A percentile compares a stretch with the other conserved stretches of the same genome.
Conservation (phyloP, 2,797 vertebrate species). For the Tauraco hartlaubi region DNA sequence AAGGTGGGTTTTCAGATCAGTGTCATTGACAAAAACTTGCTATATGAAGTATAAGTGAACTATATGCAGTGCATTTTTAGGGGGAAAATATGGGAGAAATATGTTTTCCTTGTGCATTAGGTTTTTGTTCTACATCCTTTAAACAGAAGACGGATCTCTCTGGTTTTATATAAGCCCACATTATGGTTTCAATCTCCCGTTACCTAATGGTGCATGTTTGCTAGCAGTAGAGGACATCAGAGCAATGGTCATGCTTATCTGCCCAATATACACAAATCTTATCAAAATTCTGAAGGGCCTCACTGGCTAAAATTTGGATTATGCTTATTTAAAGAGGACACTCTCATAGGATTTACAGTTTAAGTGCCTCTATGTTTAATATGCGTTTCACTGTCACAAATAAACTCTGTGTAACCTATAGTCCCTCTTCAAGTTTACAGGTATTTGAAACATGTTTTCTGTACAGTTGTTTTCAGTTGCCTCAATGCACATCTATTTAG, state of each 20-base stretch:
- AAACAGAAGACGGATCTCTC: neutral
- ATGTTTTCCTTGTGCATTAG: neutral
- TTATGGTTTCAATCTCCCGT: neutral
- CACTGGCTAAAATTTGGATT: neutral
- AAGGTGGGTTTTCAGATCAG: conserved; percentile 61
- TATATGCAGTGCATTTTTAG: neutral
- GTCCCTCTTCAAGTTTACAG: neutral
- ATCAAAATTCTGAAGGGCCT: neutral
- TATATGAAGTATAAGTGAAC: neutral
- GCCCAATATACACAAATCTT: neutral
- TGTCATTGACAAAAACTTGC: conserved; percentile 11
- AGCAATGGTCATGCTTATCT: neutral
- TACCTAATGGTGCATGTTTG: neutral
- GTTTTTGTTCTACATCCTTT: neutral
- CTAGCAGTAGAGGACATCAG: neutral
- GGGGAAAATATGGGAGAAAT: neutral
- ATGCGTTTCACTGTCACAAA: neutral
- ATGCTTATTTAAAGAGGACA: neutral
- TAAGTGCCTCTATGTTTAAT: neutral
- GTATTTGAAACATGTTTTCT: neutral
- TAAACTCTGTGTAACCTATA: neutral
- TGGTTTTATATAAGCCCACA: neutral
- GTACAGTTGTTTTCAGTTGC: neutral
- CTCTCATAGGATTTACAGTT: neutral
- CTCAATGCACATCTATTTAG: neutral